phyloP scores from a whole-genome alignment of 2,113 vertebrate genomes.

The Cryptotis parvus region DNA sequence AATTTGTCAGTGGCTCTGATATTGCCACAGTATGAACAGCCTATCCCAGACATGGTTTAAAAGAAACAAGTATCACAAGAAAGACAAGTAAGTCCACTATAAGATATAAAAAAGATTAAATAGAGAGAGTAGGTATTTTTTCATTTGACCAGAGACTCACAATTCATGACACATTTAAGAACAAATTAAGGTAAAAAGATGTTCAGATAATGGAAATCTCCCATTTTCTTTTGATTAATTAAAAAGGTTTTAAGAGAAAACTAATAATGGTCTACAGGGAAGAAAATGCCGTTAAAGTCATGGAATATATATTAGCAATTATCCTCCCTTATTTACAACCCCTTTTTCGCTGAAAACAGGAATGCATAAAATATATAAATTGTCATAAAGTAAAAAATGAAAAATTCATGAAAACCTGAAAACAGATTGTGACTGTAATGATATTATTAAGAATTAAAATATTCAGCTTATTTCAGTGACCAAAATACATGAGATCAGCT shows the following conservation, averaged over 20 bases:
- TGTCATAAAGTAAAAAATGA: constrained; percentile 67
- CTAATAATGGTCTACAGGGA: constrained; percentile 74
- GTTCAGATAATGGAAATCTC: constrained; percentile 70
- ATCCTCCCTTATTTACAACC: constrained; percentile 73
- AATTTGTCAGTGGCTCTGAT: constrained; percentile 29
- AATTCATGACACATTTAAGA: constrained; percentile 66
- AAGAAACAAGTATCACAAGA: background rate
- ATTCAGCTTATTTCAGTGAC: constrained; percentile 51
- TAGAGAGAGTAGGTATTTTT: background rate
- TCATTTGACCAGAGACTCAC: constrained; percentile 17
- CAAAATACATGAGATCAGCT: constrained; percentile 55
- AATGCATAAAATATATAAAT: constrained; percentile 66
- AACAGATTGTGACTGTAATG: constrained; percentile 40
- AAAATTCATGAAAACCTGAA: constrained; percentile 67
- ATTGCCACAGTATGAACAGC: background rate
- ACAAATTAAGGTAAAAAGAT: constrained; percentile 72
- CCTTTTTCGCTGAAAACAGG: constrained; percentile 63
- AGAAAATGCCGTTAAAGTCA: constrained; percentile 74
- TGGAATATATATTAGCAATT: constrained; percentile 78
- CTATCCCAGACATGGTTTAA: background rate
- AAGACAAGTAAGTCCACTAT: background rate
- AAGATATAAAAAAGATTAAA: background rate
- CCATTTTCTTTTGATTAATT: constrained; percentile 80
- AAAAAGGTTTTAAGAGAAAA: constrained; percentile 79
- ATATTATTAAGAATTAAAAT: constrained; percentile 70